These are phyloP conservation scores for Sebastolobus alascanus DNA, from an alignment of 2,797 vertebrate species.

Conservation along the genomic window DNA sequence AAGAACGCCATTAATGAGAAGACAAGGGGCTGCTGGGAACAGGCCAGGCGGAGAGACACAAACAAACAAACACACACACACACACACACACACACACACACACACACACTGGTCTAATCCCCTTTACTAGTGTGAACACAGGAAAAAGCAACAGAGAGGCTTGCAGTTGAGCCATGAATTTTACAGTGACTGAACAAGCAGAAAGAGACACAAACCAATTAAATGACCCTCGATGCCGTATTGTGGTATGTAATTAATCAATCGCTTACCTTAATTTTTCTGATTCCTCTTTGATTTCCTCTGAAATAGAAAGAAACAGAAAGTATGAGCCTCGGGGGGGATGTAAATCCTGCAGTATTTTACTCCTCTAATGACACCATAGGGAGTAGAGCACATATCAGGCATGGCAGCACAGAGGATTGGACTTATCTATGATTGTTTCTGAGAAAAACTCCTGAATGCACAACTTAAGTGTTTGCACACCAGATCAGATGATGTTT, in stretches of 20 bases:
- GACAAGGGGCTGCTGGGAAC: constrained; percentile 52
- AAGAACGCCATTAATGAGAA: constrained; percentile 72
- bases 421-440: constrained; percentile 28
- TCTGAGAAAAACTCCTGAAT: background rate
- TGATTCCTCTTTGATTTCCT: constrained; percentile 85
- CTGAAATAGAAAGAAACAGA: constrained; percentile 70
- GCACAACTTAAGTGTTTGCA: background rate
- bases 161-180: constrained; percentile 38
- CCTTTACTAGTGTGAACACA: constrained; percentile 44
- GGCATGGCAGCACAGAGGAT: constrained; percentile 14
- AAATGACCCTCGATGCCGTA: constrained; percentile 19
- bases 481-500: constrained; percentile 8
- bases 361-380: constrained; percentile 51
- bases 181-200: constrained; percentile 28
- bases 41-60: constrained; percentile 46
- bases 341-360: constrained; percentile 40
- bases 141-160: constrained; percentile 41
- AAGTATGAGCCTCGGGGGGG: constrained; percentile 14
- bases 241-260: constrained; percentile 27
- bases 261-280: constrained; percentile 83
- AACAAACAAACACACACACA: constrained; percentile 49
- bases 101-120: constrained; percentile 54
- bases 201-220: constrained; percentile 19
- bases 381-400: constrained; percentile 30
- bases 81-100: constrained; percentile 6